These are phyloP conservation scores for Perca flavescens DNA, from an alignment of 2,113 vertebrate species.

Conservation along the genomic window DNA sequence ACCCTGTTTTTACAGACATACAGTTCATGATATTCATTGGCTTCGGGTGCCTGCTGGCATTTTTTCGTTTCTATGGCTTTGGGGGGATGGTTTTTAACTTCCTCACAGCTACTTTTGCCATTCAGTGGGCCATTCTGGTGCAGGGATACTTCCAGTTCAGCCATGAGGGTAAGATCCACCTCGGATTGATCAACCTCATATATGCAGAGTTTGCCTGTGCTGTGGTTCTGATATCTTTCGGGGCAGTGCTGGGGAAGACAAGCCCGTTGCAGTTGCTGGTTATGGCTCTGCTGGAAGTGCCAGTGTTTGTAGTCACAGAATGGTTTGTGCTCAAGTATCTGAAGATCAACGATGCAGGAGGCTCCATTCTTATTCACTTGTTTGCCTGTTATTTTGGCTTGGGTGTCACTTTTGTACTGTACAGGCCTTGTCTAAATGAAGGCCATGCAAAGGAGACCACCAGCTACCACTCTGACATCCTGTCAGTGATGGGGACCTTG, in stretches of 20 bases:
- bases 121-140: slow-evolving; percentile 88
- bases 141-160: slow-evolving; percentile 87
- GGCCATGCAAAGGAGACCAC: slow-evolving; percentile 83
- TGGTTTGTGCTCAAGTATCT: slow-evolving; percentile 83
- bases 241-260: slow-evolving; percentile 87
- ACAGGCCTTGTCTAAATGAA: slow-evolving; percentile 63
- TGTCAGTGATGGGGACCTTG: slow-evolving; percentile 85
- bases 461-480: slow-evolving; percentile 84
- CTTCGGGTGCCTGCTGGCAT: slow-evolving; percentile 88
- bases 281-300: slow-evolving; percentile 87
- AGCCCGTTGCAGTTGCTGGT: slow-evolving; percentile 88
- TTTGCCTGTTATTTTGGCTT: slow-evolving; percentile 92
- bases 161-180: slow-evolving; percentile 80
- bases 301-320: slow-evolving; percentile 82
- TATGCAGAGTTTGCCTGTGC: slow-evolving; percentile 87
- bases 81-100: slow-evolving; percentile 88
- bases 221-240: slow-evolving; percentile 88
- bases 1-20: slow-evolving; percentile 87
- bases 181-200: slow-evolving; percentile 87
- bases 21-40: slow-evolving; percentile 90
- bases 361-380: slow-evolving; percentile 88
- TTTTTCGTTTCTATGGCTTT: slow-evolving; percentile 86
- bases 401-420: slow-evolving; percentile 85
- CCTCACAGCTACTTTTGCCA: slow-evolving; percentile 86
- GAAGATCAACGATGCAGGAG: slow-evolving; percentile 86